Evolutionary conservation across 1,140 invertebrate genomes (phyloP).

Genomic region (Drosophila tani): DNA sequence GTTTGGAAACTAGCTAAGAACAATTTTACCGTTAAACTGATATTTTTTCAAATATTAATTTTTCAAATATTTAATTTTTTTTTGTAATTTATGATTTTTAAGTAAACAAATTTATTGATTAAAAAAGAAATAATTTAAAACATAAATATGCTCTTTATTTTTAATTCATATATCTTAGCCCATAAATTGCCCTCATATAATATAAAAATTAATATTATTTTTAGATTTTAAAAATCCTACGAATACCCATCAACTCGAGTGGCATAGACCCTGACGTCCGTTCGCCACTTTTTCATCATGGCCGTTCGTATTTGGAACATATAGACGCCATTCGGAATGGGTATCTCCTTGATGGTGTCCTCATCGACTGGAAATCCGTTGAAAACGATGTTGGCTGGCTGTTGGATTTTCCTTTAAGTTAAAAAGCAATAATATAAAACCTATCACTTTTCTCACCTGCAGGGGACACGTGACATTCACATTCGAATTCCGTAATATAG

Average conservation of each 20-base stretch:
- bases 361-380: conserved; percentile 40
- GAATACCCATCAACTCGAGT: conserved; percentile 19
- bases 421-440: neutral
- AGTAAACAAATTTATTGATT: neutral
- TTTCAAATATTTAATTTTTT: neutral
- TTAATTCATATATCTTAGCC: no score
- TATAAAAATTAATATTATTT: neutral
- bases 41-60: neutral
- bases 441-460: neutral
- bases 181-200: no score
- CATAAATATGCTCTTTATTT: no score
- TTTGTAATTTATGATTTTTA: neutral
- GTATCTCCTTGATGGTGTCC: conserved; percentile 46
- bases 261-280: conserved; percentile 20
- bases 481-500: conserved; percentile 10
- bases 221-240: neutral
- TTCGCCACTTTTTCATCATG: conserved; percentile 31
- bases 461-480: conserved; percentile 25
- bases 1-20: neutral
- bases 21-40: neutral
- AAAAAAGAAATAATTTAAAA: no score
- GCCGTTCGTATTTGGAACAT: conserved; percentile 31
- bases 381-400: conserved; percentile 11
- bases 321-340: conserved; percentile 48
- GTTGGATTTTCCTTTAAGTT: neutral